Conservation (phyloP, 2,113 vertebrate genomes). For the Labeo rohita region DNA sequence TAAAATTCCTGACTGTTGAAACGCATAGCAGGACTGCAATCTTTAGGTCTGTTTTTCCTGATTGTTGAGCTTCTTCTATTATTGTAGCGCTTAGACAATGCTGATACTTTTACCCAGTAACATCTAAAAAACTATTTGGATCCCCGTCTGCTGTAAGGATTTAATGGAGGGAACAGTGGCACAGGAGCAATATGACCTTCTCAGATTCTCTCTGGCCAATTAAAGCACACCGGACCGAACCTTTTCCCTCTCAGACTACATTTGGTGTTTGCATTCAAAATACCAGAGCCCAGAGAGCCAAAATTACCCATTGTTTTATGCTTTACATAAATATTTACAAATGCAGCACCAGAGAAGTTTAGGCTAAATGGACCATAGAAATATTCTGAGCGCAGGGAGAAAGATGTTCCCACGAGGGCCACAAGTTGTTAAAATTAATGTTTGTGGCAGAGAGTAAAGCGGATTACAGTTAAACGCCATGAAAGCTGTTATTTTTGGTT, state of each 20-base stretch:
- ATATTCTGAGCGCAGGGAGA: constrained; percentile 24
- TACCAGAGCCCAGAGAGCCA: constrained; percentile 28
- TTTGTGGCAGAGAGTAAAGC: neutral
- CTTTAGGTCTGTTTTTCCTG: neutral
- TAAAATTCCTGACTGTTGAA: neutral
- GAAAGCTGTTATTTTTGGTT: constrained; percentile 48
- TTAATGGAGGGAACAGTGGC: constrained; percentile 23
- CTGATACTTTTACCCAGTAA: neutral
- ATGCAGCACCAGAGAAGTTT: constrained; percentile 35
- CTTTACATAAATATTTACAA: constrained; percentile 57
- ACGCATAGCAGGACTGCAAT: neutral
- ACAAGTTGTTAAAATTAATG: constrained; percentile 51
- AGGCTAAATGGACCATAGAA: constrained; percentile 43
- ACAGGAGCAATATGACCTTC: constrained; percentile 76
- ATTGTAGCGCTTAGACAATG: neutral
- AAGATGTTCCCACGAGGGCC: neutral
- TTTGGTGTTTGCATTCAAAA: constrained; percentile 62
- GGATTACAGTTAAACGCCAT: constrained; percentile 24
- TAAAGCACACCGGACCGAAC: neutral
- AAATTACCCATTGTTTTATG: constrained; percentile 51
- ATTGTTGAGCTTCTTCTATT: neutral
- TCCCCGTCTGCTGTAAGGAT: neutral
- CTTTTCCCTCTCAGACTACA: constrained; percentile 20
- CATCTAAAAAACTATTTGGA: neutral
- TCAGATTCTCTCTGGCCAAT: constrained; percentile 36